Base-by-base conservation (phyloP, 2,888 invertebrate genomes). In the Drosophila phalerata region DNA sequence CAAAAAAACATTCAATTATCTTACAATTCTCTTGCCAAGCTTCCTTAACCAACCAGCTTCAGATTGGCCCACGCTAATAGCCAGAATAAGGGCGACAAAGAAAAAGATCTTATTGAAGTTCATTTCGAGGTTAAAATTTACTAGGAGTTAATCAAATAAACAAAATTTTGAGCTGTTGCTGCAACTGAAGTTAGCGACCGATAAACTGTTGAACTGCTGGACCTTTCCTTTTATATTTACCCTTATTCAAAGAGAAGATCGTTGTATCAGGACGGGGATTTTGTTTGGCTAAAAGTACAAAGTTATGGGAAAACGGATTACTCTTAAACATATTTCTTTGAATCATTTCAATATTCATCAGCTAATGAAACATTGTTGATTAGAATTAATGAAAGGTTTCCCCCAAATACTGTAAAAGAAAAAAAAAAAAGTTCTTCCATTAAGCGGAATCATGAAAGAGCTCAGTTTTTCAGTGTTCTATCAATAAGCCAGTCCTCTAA, bases 1-100 rank as follows among this genome's bases (percentile, higher is more conserved):
- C 4, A 22, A 4, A 17, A 1, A 3, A 11, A 1, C 10, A 15
- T 10, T 13, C 1, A 15, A 25, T 17, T 5, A 9, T 78, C 90
- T 88, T 83, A 91, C 91, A 42, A 90, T 60, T 82, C 73, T 86
- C 79, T 91, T 91, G 70, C 82, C 87, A 52, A 83, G 63, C 43
- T 89, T 89, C 62, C 81, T 88, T n/a, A 83, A 53, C 87, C 85
- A 90, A 40, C 90, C 90, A 19, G 89, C 88, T 40, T 91, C 82
- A n/a, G 85, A 79, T 73, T 89, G 87, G 13, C 81, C 85, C 55
- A 85, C 37, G 42, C 86, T 81, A 2, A 87, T 67, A 28, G 88
- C 81, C 58, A 91, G 53, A n/a, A 89, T 69, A 11, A 91, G 68
- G 13, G 83, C 89, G 5, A 85, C 53, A 2, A 84, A 80, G 17